These are phyloP conservation scores for Prorops nasuta DNA, from an alignment of 1,140 invertebrate species.

Conservation along the genomic window DNA sequence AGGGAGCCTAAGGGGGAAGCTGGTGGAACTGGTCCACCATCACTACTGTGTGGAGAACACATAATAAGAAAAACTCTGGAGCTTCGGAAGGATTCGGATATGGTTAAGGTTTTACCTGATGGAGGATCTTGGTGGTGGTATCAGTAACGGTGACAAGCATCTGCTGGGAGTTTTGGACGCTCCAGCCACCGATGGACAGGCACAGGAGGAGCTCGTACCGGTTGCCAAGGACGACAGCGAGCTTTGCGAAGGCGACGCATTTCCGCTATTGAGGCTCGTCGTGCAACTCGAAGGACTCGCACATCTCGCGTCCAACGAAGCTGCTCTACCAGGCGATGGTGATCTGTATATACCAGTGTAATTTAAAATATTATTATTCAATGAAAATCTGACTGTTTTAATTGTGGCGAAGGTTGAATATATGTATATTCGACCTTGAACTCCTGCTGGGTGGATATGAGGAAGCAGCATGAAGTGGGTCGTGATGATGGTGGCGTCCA, in stretches of 20 bases:
- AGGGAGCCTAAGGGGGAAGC: conserved; percentile 79
- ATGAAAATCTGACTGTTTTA: conserved; percentile 5
- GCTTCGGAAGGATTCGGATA: neutral
- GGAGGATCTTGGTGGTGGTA: conserved; percentile 62
- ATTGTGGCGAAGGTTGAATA: too few species aligned
- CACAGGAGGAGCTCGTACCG: conserved; percentile 54
- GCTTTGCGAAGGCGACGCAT: conserved; percentile 58
- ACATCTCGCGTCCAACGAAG: conserved; percentile 70
- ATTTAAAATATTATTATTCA: neutral
- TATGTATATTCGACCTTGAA: conserved; percentile 37
- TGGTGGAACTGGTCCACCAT: conserved; percentile 52
- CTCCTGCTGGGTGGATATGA: conserved; percentile 52
- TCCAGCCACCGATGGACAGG: conserved; percentile 38
- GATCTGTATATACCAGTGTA: conserved; percentile 55
- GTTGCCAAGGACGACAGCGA: conserved; percentile 61
- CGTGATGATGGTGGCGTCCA: conserved; percentile 58
- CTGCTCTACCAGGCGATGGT: conserved; percentile 71
- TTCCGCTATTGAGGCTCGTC: conserved; percentile 33
- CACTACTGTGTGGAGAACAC: conserved; percentile 22
- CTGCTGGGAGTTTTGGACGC: conserved; percentile 48
- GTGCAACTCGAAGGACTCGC: conserved; percentile 52
- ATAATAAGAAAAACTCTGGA: neutral
- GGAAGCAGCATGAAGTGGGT: conserved; percentile 50
- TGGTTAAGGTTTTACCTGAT: conserved; percentile 34
- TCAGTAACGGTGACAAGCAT: conserved; percentile 71